These are phyloP conservation scores for Progne subis DNA, from an alignment of 2,113 vertebrate species.

Conservation along the genomic window DNA sequence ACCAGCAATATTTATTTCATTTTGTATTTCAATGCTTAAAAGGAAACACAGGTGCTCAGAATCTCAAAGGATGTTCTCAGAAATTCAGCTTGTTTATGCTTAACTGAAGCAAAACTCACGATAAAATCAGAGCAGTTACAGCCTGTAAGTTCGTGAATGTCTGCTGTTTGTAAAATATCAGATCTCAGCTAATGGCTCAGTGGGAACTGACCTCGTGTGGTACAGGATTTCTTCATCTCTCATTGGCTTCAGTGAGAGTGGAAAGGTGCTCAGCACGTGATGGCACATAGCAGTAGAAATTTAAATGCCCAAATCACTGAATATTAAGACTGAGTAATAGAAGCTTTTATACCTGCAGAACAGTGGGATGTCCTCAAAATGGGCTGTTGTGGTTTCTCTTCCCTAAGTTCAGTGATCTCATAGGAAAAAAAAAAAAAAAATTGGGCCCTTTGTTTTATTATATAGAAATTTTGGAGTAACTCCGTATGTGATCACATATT, in stretches of 20 bases:
- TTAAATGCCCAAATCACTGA: neutral
- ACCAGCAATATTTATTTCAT: neutral
- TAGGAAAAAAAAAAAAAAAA: neutral
- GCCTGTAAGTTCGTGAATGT: neutral
- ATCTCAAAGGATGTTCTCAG: neutral
- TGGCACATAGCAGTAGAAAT: neutral
- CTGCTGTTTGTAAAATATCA: neutral
- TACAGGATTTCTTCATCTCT: neutral
- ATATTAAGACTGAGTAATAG: neutral
- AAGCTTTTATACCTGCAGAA: neutral
- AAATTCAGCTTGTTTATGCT: neutral
- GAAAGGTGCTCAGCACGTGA: neutral
- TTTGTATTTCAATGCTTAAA: neutral
- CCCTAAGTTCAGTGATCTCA: neutral
- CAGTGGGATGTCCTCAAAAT: neutral
- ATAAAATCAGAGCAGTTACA: neutral
- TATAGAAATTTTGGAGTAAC: neutral
- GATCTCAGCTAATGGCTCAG: neutral
- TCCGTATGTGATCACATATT: neutral
- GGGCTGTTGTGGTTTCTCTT: neutral
- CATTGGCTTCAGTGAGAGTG: neutral
- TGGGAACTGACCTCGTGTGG: neutral
- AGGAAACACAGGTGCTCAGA: neutral
- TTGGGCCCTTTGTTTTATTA: neutral
- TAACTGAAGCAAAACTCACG: neutral